Evolutionary conservation across 2,888 invertebrate species (phyloP).

Genomic region (Apamea monoglypha): DNA sequence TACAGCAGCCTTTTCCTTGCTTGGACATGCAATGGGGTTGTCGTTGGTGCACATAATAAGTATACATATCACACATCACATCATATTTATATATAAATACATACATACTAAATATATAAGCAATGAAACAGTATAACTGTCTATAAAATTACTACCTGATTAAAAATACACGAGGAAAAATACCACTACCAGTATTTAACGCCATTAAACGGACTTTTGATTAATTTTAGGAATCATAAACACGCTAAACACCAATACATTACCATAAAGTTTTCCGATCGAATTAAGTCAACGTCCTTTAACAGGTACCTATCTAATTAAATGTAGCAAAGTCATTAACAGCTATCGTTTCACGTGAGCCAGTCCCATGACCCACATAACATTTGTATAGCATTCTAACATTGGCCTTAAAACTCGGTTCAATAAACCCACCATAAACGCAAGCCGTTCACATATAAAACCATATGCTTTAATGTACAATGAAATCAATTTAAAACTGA

Average conservation of each 20-base stretch:
- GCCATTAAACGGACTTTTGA: slow-evolving; percentile 1
- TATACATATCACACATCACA: too few relatives aligned
- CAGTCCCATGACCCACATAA: slow-evolving; percentile 84
- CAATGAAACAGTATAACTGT: background rate
- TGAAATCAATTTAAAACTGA: slow-evolving; percentile 37
- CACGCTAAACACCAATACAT: slow-evolving; percentile 49
- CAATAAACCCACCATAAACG: slow-evolving; percentile 64
- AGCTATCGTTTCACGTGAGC: slow-evolving; percentile 77
- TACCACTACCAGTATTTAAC: background rate
- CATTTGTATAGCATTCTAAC: slow-evolving; percentile 70
- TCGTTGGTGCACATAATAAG: too few relatives aligned
- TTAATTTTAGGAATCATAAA: slow-evolving; percentile 39
- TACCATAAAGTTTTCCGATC: slow-evolving; percentile 68
- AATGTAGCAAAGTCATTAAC: slow-evolving; percentile 75
- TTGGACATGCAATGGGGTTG: too few relatives aligned
- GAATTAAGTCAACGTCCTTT: slow-evolving; percentile 78
- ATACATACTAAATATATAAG: background rate
- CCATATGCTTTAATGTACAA: slow-evolving; percentile 21
- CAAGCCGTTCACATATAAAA: slow-evolving; percentile 41
- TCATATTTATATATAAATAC: too few relatives aligned
- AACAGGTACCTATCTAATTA: slow-evolving; percentile 70
- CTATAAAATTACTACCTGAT: background rate
- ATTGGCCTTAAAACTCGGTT: slow-evolving; percentile 72
- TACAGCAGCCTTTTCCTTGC: too few relatives aligned
- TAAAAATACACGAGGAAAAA: background rate